These are phyloP conservation scores for Nothoprocta pentlandii DNA, from an alignment of 2,113 vertebrate genomes.

Conservation along the genomic window DNA sequence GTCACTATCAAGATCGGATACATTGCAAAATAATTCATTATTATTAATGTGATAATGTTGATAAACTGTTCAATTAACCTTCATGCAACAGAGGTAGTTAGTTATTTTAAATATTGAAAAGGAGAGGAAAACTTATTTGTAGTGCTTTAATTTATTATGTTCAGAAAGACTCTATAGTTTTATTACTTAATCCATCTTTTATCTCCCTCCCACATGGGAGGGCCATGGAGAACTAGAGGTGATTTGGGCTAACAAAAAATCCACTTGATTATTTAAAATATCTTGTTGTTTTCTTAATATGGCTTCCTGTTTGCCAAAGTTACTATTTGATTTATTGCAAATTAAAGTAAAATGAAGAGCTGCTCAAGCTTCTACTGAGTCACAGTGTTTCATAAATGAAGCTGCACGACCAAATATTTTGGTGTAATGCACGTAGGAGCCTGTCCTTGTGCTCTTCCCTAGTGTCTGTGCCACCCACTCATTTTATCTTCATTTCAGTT, in stretches of 20 bases:
- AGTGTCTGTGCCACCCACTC: not conserved
- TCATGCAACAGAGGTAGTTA: not conserved
- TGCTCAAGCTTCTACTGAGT: not conserved
- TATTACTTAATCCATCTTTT: not conserved
- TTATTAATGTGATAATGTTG: not conserved
- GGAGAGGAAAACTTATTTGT: not conserved
- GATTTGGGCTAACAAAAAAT: not conserved
- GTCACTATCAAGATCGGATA: not conserved
- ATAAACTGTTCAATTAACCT: not conserved
- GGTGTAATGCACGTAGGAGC: not conserved
- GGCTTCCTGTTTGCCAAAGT: not conserved
- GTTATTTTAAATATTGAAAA: not conserved
- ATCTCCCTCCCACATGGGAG: not conserved
- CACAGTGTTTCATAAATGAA: not conserved
- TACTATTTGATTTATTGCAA: not conserved
- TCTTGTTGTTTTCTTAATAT: not conserved
- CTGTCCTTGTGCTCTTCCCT: not conserved
- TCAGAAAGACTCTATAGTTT: not conserved
- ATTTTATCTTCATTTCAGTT: not conserved
- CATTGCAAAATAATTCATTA: not conserved
- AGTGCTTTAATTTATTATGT: not conserved
- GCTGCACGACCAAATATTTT: not conserved
- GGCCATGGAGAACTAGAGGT: not conserved
- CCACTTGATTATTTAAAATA: not conserved
- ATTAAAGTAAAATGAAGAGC: not conserved